Base-by-base conservation (phyloP, 2,888 invertebrate species). In the Rhingia rostrata region DNA sequence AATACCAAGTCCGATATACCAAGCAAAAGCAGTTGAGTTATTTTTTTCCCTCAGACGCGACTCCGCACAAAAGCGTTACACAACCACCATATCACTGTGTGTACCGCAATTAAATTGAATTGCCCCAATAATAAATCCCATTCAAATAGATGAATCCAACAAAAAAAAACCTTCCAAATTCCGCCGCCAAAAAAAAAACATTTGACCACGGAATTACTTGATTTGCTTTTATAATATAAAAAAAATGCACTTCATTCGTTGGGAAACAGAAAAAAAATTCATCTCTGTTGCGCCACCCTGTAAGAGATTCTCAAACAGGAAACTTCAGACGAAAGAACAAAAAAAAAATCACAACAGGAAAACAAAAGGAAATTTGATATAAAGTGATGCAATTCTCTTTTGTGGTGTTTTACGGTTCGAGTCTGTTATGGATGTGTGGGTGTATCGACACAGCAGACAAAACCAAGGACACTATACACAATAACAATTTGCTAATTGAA, bases 301-400 rank as follows among this genome's bases (percentile, higher is more conserved):
- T 22, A 22, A 1, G 1, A 22, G 22, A 22, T 22, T 22, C 22
- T 22, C 22, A 22, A 22, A 22, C 22, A 22, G 22, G 22, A 22
- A 22, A 22, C 22, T 22, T 22, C 22, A 32, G 39, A 14, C 47
- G 30, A 67, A 41, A 39, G 32, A 32, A 14, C 12, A 32, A 64
- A 51, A 10, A 10, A 12, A 43, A 66, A 53, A n/a, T n/a, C 1
- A 12, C 4, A 37, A 22, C 12, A 14, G 37, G 9, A 61, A 43
- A 61, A 22, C 32, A 67, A 10, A 51, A 61, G 63, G 45, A 81
- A 64, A 81, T 77, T 81, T 45, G 70, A 70, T 82, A 56, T 51
- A 82, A 82, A 78, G 70, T 82, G 77, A 72, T 77, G 82, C 77
- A 77, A 82, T 77, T 60, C 39, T 58, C 39, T 58, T 51, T 58